phyloP scores from a whole-genome alignment of 2,888 invertebrate species.

The Apotomis capreana region DNA sequence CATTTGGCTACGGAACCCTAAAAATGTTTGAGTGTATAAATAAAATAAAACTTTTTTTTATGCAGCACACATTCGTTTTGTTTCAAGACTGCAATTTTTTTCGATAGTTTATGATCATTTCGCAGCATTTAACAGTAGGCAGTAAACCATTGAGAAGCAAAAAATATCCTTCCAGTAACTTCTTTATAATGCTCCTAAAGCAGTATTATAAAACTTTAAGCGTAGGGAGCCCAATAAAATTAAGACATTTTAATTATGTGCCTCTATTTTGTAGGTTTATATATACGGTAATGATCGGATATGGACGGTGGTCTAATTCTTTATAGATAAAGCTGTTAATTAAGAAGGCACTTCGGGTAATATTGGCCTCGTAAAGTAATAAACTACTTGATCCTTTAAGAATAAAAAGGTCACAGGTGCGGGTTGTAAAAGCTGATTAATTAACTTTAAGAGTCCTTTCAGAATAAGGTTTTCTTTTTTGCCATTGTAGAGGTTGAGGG shows the following conservation, averaged over 20 bases:
- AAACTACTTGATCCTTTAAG: constrained; percentile 74
- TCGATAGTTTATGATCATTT: neutral
- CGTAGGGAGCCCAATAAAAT: constrained; percentile 73
- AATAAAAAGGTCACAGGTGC: constrained; percentile 55
- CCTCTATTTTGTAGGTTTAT: constrained; percentile 78
- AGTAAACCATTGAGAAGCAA: constrained; percentile 27
- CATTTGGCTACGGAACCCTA: too few relatives aligned
- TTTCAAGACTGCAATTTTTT: neutral
- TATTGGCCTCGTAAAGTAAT: constrained; percentile 74
- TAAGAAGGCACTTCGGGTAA: constrained; percentile 67
- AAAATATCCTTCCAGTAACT: constrained; percentile 50
- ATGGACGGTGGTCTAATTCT: constrained; percentile 76
- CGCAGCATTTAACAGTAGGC: constrained; percentile 10
- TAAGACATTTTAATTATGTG: constrained; percentile 80
- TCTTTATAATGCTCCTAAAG: constrained; percentile 67
- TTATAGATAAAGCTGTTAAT: constrained; percentile 81
- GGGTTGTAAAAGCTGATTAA: constrained; percentile 39
- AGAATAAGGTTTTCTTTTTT: constrained; percentile 25
- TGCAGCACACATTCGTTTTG: too few relatives aligned
- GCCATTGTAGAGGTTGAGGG: constrained; percentile 3
- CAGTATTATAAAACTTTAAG: constrained; percentile 64
- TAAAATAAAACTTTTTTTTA: too few relatives aligned
- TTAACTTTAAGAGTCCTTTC: constrained; percentile 28
- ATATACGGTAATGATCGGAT: constrained; percentile 60
- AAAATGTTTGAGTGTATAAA: too few relatives aligned